Evolutionary conservation across 2,888 invertebrate genomes (phyloP).

Genomic region (Microdon myrmicae): DNA sequence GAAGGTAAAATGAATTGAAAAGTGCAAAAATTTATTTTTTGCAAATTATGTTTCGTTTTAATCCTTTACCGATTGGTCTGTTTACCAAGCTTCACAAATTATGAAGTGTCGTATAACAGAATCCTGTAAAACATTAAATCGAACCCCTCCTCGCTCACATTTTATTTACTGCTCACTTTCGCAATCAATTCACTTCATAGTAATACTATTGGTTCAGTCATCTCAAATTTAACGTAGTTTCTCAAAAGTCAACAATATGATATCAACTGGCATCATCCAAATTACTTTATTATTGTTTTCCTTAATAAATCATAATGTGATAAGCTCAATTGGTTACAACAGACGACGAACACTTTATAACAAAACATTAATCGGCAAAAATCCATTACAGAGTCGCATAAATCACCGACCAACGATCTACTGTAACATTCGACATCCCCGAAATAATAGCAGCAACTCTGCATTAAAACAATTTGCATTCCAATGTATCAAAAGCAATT

Average conservation of each 20-base stretch:
- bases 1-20: no score
- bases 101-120: no score
- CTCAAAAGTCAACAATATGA: not conserved
- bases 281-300: conserved; percentile 19
- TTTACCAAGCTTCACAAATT: no score
- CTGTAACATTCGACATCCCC: not conserved
- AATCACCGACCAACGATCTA: conserved; percentile 24
- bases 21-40: no score
- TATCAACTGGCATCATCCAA: conserved; percentile 18
- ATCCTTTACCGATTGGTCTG: no score
- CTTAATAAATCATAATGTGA: conserved; percentile 40
- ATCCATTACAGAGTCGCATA: conserved; percentile 30
- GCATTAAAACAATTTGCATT: conserved; percentile 52
- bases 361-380: no score
- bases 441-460: conserved; percentile 14
- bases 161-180: no score
- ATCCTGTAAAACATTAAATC: no score
- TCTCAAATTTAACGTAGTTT: not conserved
- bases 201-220: no score
- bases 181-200: no score
- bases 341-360: conserved; percentile 7
- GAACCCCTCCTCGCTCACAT: no score
- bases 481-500: conserved; percentile 33
- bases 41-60: no score
- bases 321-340: conserved; percentile 10